These are phyloP conservation scores for Deilephila elpenor DNA, from an alignment of 2,888 invertebrate species.

Conservation along the genomic window DNA sequence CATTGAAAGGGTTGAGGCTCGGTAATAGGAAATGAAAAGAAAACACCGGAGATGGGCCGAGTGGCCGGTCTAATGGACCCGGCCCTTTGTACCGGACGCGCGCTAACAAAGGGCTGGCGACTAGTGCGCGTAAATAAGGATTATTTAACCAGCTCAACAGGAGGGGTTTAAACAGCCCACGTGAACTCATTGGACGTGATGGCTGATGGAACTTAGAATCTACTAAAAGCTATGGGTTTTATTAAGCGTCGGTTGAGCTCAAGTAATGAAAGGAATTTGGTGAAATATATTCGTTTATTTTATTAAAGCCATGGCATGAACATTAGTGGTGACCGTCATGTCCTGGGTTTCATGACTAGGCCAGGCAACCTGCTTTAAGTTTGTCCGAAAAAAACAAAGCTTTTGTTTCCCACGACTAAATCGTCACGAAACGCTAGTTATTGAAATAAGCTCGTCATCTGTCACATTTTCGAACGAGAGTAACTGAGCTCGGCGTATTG, in stretches of 20 bases:
- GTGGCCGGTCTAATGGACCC: conserved; percentile 50
- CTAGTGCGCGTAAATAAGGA: conserved; percentile 34
- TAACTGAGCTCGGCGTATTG: no score
- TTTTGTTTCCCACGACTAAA: no score
- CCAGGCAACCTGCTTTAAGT: no score
- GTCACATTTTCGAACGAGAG: no score
- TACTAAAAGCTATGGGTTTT: neutral
- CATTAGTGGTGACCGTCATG: no score
- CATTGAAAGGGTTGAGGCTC: conserved; percentile 34
- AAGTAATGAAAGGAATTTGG: neutral
- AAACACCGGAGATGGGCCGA: conserved; percentile 57
- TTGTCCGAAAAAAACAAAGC: no score
- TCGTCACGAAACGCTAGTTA: no score
- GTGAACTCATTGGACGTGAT: neutral
- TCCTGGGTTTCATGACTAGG: no score
- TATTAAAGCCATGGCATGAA: no score
- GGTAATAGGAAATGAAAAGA: conserved; percentile 55
- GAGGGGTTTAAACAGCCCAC: conserved; percentile 4
- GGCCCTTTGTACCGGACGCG: conserved; percentile 45
- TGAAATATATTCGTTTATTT: no score
- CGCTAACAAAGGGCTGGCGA: conserved; percentile 26
- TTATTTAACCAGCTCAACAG: conserved; percentile 33
- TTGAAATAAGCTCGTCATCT: no score
- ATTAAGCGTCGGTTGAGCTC: neutral
- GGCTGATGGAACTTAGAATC: neutral